Conservation (phyloP, 1,140 invertebrate genomes). For the Heliconius eleuchia region DNA sequence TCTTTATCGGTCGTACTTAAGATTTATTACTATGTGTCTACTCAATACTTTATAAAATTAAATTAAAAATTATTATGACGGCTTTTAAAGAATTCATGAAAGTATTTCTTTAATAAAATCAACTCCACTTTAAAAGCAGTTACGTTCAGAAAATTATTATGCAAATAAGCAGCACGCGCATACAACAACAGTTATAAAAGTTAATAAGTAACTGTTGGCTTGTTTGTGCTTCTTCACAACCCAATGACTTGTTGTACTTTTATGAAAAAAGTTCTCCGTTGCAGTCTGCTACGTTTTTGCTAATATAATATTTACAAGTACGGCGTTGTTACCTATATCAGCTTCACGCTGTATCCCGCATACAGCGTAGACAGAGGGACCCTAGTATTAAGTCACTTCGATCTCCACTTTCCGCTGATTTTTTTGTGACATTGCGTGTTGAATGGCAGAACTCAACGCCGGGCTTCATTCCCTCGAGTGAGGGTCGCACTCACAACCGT, state of each 20-base stretch:
- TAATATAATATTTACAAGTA: slow-evolving; percentile 45
- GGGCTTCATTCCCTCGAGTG: no score
- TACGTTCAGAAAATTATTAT: slow-evolving; percentile 31
- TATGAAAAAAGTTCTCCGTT: slow-evolving; percentile 69
- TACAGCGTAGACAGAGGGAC: no score
- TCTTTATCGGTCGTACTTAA: no score
- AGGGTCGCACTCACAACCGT: no score
- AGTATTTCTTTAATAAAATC: slow-evolving; percentile 13
- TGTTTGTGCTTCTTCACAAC: slow-evolving; percentile 61
- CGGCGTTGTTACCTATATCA: neutral
- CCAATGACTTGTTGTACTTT: slow-evolving; percentile 64
- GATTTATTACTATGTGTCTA: no score
- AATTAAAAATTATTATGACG: neutral
- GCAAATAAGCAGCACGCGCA: slow-evolving; percentile 34
- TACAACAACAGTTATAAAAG: slow-evolving; percentile 64
- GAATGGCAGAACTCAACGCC: no score
- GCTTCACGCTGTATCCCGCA: no score
- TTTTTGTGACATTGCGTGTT: no score
- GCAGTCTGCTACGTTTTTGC: slow-evolving; percentile 51
- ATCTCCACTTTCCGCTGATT: no score
- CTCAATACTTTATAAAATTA: neutral
- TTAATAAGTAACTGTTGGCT: slow-evolving; percentile 76
- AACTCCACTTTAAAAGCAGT: slow-evolving; percentile 12
- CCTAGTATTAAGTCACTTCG: no score
- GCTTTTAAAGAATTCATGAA: slow-evolving; percentile 2